Conservation (phyloP, 2,888 invertebrate genomes). For the Drosophila barbarae region DNA sequence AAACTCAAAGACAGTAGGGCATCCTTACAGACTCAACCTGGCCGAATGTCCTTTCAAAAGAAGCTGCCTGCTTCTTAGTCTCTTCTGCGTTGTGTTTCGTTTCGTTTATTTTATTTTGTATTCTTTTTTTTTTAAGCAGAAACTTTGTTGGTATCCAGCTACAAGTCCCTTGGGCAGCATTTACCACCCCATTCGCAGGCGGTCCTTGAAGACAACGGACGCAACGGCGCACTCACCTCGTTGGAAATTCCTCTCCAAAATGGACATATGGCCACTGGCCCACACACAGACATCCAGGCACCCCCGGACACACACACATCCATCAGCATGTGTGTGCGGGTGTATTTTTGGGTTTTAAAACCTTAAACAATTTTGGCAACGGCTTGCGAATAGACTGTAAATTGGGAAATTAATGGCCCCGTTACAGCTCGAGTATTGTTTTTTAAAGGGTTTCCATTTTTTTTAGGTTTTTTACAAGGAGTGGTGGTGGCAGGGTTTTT, state of each 20-base stretch:
- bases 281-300: slow-evolving; percentile 19
- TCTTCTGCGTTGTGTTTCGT: slow-evolving; percentile 45
- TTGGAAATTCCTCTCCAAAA: slow-evolving; percentile 62
- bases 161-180: slow-evolving; percentile 79
- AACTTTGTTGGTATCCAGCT: slow-evolving; percentile 78
- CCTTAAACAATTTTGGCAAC: slow-evolving; percentile 74
- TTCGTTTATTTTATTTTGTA: slow-evolving; percentile 41
- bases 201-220: slow-evolving; percentile 34
- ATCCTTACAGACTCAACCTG: background rate
- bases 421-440: slow-evolving; percentile 74
- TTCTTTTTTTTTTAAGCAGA: slow-evolving; percentile 43
- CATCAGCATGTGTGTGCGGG: slow-evolving; percentile 42
- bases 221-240: slow-evolving; percentile 37
- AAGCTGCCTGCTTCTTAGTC: slow-evolving; percentile 21
- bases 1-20: background rate
- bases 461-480: slow-evolving; percentile 1
- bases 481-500: slow-evolving; percentile 6
- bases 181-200: slow-evolving; percentile 77
- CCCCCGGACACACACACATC: slow-evolving; percentile 42
- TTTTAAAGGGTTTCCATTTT: slow-evolving; percentile 66
- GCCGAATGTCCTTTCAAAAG: slow-evolving; percentile 27
- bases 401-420: slow-evolving; percentile 72
- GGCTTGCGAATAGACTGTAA: slow-evolving; percentile 74
- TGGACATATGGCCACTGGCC: slow-evolving; percentile 75
- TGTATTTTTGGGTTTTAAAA: slow-evolving; percentile 63